phyloP scores from a whole-genome alignment of 2,113 vertebrate species.

The Phylloscopus trochiloides region DNA sequence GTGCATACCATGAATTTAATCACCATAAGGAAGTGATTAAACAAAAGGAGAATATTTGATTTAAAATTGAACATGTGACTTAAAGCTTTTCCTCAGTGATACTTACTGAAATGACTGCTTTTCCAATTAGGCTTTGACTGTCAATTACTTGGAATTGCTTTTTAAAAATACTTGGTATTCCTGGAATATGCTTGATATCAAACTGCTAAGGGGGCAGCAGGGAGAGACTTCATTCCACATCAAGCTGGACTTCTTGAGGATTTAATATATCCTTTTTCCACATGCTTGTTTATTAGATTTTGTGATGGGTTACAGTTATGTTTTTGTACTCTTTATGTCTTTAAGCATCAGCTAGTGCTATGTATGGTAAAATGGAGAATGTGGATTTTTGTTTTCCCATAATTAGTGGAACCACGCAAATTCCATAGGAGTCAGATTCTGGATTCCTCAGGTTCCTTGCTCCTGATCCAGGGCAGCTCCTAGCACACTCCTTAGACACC shows the following conservation, averaged over 20 bases:
- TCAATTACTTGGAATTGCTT: background rate
- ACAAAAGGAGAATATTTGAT: background rate
- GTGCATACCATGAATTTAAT: background rate
- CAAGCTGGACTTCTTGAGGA: background rate
- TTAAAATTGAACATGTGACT: accelerated
- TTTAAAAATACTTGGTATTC: background rate
- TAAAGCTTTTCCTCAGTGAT: background rate
- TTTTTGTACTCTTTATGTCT: background rate
- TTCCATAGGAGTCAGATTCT: accelerated
- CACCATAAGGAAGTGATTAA: background rate
- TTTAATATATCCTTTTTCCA: background rate
- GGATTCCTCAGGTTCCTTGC: background rate
- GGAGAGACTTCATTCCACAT: background rate
- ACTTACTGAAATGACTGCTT: background rate
- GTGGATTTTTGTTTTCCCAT: background rate
- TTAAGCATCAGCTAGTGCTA: background rate
- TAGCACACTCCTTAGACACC: background rate
- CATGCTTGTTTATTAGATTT: background rate
- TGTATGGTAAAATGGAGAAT: background rate
- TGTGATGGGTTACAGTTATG: background rate
- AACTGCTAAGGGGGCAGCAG: background rate
- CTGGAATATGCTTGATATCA: background rate
- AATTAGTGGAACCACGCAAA: background rate
- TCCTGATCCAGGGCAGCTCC: background rate
- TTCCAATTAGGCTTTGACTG: background rate